Conservation (phyloP, 2,888 invertebrate species). For the Mesorhabditis sp. region DNA sequence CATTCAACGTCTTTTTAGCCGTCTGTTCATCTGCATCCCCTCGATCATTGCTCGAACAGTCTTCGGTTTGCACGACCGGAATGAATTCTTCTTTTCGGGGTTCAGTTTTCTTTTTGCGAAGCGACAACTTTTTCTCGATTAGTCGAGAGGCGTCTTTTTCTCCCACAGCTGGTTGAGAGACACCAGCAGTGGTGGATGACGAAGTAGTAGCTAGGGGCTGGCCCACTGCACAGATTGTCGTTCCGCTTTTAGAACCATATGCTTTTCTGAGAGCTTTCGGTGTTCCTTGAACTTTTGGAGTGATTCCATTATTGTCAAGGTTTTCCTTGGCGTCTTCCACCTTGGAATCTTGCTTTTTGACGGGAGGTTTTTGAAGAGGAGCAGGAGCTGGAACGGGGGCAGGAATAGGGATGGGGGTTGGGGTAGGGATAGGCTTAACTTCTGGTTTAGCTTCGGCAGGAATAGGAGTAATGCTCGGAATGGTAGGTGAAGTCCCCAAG, state of each 20-base stretch:
- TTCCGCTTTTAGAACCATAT: conserved; percentile 41
- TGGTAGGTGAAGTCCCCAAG: background rate
- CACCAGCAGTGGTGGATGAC: conserved; percentile 16
- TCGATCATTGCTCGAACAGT: conserved; percentile 28
- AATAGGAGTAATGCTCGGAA: background rate
- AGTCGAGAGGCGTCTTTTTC: conserved; percentile 19
- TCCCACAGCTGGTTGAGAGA: conserved; percentile 15
- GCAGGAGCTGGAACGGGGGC: conserved; percentile 5
- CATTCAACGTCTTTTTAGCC: conserved; percentile 56
- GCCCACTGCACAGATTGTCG: conserved; percentile 40
- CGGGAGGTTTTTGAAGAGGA: background rate
- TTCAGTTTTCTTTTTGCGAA: conserved; percentile 33
- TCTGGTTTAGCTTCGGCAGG: background rate
- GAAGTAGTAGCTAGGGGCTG: conserved; percentile 26
- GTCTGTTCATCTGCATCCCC: conserved; percentile 46
- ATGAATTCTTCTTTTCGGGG: conserved; percentile 14
- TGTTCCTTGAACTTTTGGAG: background rate
- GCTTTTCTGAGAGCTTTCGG: conserved; percentile 39
- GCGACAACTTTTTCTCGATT: conserved; percentile 42
- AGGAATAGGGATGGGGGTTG: background rate
- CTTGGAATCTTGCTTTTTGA: background rate
- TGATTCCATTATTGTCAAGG: background rate
- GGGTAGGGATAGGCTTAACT: background rate
- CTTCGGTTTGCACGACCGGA: conserved; percentile 12
- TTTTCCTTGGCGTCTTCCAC: conserved; percentile 22